These are phyloP conservation scores for Zaprionus tsacasi DNA, from an alignment of 1,140 invertebrate genomes.

Conservation along the genomic window DNA sequence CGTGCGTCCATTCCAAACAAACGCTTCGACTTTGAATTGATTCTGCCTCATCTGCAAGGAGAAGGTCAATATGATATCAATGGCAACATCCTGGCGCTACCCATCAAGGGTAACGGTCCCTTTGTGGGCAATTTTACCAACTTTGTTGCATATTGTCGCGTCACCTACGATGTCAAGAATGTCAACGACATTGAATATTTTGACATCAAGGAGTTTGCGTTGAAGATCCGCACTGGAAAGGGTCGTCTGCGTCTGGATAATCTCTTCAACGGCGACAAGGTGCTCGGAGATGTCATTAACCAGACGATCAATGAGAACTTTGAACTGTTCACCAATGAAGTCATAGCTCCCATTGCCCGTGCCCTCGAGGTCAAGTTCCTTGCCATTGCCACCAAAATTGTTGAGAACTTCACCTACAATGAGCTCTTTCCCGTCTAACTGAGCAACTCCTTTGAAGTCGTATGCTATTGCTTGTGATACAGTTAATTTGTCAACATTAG, in stretches of 20 bases:
- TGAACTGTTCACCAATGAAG: constrained; percentile 86
- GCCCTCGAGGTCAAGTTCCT: constrained; percentile 85
- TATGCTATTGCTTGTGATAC: constrained; percentile 65
- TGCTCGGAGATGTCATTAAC: constrained; percentile 86
- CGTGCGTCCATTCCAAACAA: constrained; percentile 85
- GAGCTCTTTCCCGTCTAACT: constrained; percentile 86
- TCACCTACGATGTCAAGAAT: constrained; percentile 84
- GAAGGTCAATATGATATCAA: constrained; percentile 87
- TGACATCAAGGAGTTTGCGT: constrained; percentile 84
- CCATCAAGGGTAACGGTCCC: constrained; percentile 87
- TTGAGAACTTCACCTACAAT: constrained; percentile 85
- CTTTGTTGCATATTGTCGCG: constrained; percentile 85
- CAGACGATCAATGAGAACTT: constrained; percentile 88
- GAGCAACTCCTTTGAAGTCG: not conserved
- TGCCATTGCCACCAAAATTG: constrained; percentile 85
- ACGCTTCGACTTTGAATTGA: constrained; percentile 85
- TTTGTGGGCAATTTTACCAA: constrained; percentile 87
- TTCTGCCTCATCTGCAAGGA: constrained; percentile 86
- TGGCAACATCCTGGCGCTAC: constrained; percentile 87
- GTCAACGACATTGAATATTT: constrained; percentile 85
- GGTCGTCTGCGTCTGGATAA: constrained; percentile 86
- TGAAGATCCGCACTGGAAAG: constrained; percentile 86
- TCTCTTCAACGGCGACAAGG: constrained; percentile 87
- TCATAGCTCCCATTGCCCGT: constrained; percentile 86
- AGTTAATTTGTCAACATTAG: constrained; percentile 65